These are phyloP conservation scores for Notechis scutatus DNA, from an alignment of 2,113 vertebrate species.

Conservation along the genomic window DNA sequence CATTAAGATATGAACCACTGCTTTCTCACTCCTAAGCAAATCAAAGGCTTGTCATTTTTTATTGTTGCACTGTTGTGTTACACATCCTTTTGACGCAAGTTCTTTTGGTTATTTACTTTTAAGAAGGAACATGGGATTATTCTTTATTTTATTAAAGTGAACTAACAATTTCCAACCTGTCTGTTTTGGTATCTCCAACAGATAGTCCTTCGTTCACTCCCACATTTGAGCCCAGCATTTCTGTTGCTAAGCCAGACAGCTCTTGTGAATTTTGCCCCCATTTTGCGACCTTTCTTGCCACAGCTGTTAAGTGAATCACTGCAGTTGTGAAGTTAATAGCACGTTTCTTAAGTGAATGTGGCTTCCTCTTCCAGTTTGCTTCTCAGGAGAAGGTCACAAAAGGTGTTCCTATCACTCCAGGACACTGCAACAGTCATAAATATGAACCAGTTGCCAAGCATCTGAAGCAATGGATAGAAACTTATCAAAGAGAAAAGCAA, in stretches of 20 bases:
- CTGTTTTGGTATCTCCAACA: neutral
- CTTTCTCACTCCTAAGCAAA: neutral
- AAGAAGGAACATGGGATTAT: neutral
- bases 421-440: neutral
- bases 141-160: neutral
- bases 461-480: neutral
- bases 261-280: neutral
- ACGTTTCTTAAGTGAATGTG: neutral
- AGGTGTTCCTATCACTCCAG: neutral
- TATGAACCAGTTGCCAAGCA: neutral
- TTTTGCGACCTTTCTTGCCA: neutral
- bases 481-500: no score
- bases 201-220: neutral
- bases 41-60: neutral
- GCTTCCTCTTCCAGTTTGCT: neutral
- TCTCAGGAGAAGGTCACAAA: neutral
- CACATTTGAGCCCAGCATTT: neutral
- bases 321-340: neutral
- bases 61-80: neutral
- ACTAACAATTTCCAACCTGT: neutral
- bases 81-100: neutral
- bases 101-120: neutral
- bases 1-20: neutral
- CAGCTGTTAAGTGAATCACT: neutral
- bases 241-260: neutral